A percentile compares a stretch with the other conserved stretches of the same genome.
Conservation (phyloP, 2,888 invertebrate genomes). For the Clunio marinus region DNA sequence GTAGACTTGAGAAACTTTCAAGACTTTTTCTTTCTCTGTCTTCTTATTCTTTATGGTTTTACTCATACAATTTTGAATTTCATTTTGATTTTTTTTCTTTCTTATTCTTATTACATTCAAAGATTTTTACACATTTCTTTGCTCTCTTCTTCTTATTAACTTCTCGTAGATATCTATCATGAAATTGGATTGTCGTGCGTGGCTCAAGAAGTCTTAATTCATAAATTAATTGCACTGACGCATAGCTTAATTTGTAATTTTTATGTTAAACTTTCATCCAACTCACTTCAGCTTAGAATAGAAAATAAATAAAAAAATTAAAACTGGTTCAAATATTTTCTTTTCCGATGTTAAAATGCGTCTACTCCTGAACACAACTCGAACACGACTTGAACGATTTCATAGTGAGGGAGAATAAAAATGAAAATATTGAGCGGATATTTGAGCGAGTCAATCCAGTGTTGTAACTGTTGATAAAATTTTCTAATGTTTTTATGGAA, state of each 20-base stretch:
- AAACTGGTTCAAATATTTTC: conserved; percentile 4
- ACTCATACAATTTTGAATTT: conserved; percentile 35
- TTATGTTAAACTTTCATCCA: neutral
- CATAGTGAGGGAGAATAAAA: neutral
- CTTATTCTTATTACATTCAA: conserved; percentile 28
- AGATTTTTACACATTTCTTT: conserved; percentile 29
- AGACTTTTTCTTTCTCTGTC: neutral
- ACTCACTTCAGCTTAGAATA: neutral
- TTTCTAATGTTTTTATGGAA: neutral
- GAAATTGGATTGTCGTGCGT: conserved; percentile 1
- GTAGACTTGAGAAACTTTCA: conserved; percentile 14
- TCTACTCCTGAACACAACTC: neutral
- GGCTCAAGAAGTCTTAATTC: neutral
- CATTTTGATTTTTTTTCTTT: conserved; percentile 33
- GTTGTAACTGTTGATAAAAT: neutral
- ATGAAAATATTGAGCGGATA: neutral
- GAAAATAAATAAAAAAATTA: conserved; percentile 11
- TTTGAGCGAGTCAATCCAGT: neutral
- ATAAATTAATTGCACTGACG: neutral
- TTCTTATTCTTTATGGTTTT: neutral
- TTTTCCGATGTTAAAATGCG: neutral
- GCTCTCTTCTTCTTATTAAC: neutral
- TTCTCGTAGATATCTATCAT: too few species aligned
- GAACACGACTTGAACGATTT: neutral
- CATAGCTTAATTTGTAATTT: neutral